Base-by-base conservation (phyloP, 1,140 invertebrate genomes). In the Tyrophagus putrescentiae region DNA sequence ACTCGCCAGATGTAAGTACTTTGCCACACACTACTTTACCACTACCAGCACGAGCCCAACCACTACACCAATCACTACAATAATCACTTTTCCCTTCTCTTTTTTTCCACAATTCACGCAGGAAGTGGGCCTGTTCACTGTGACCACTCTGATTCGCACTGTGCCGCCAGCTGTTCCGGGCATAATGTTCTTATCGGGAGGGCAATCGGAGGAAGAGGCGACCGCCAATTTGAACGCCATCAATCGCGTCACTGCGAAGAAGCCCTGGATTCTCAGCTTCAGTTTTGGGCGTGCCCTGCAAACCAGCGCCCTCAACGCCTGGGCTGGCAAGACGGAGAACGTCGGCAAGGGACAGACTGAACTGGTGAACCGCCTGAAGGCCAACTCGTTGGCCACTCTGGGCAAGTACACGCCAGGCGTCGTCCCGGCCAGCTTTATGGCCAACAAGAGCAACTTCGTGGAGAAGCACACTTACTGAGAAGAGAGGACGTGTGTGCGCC, bases 201-300 rank as follows among this genome's bases (percentile, higher is more conserved):
- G 94, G 48, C 91, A 95, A 71, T 90, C 89, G 34, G 94, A 98
- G 72, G 89, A 95, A 71, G 92, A 96, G 69, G 92, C 94, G 4
- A 86, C 92, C 0, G 76, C 93, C 13, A 90, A 97, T 72, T 77
- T 98, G 70, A 85, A 93, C 69, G 91, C 91, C 34, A 95, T 98
- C 71, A 98, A 98, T 73, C 80, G 82, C 65, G 81, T 77, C 62
- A 71, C 76, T 58, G 82, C 77, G 25, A 84, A 84, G 70, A 90
- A 84, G 72, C 94, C 94, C 34, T 98, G 94, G 94, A 80, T 83
- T 21, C 76, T 98, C 4, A 93, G 91, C 64, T 98, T 98, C 82
- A 93, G 88, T 62, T 98, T 89, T 72, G 94, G 94, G 16, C 82
- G 94, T 39, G 81, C 81, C 50, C 72, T 82, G 18, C 80, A 84